Conservation (phyloP, 2,113 vertebrate genomes). For the Hippopotamus amphibius region DNA sequence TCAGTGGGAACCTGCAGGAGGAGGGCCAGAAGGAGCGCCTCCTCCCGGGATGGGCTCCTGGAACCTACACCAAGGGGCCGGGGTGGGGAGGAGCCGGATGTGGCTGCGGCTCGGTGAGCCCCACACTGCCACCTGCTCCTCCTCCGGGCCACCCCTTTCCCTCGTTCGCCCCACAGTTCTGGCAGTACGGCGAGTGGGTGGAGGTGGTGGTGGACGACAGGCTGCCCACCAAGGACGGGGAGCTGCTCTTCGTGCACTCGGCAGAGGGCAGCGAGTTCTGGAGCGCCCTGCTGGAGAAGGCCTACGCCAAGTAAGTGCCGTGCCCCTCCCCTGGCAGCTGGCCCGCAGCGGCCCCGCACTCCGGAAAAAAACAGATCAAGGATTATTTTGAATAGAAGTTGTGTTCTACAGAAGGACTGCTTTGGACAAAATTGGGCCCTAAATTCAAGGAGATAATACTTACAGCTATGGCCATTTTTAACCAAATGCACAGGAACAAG, state of each 20-base stretch:
- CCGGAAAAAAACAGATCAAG: neutral
- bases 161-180: conserved; percentile 89
- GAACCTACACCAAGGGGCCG: fast-evolving
- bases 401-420: neutral
- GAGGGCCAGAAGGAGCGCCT: neutral
- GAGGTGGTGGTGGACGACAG: conserved; percentile 96
- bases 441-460: neutral
- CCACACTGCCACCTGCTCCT: neutral
- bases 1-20: neutral
- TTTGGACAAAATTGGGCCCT: neutral
- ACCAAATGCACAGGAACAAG: neutral
- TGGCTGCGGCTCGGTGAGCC: neutral
- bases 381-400: neutral
- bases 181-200: conserved; percentile 97
- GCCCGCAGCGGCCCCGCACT: neutral
- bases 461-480: neutral
- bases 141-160: fast-evolving
- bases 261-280: conserved; percentile 94
- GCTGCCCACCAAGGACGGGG: conserved; percentile 92
- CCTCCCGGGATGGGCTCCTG: neutral
- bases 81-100: neutral
- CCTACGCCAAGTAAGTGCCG: conserved; percentile 94
- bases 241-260: conserved; percentile 95
- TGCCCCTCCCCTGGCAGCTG: neutral
- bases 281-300: conserved; percentile 97